Evolutionary conservation across 2,888 invertebrate species (phyloP).

Genomic region (Amblyjoppa fuscipennis): DNA sequence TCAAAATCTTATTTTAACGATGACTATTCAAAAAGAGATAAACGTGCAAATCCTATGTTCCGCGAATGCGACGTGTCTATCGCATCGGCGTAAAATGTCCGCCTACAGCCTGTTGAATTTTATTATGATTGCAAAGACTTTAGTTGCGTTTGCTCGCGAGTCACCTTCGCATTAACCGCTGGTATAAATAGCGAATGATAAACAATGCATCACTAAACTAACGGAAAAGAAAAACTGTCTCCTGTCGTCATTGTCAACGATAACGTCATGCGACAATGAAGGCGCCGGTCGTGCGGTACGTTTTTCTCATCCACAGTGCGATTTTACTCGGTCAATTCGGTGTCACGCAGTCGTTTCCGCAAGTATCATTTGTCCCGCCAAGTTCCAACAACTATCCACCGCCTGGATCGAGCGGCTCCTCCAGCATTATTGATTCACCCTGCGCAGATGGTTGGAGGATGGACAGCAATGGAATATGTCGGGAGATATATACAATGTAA

Average conservation of each 20-base stretch:
- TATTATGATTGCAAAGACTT: background rate
- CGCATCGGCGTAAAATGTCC: background rate
- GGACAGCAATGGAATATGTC: background rate
- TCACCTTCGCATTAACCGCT: background rate
- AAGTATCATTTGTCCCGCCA: background rate
- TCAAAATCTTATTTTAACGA: no score
- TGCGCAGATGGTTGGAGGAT: background rate
- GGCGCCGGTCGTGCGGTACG: background rate
- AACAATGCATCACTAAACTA: background rate
- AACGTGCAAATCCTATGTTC: background rate
- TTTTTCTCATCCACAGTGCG: background rate
- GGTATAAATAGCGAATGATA: background rate
- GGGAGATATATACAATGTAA: background rate
- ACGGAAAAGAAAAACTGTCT: background rate
- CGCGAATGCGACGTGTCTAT: background rate
- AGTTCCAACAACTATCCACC: background rate
- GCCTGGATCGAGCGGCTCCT: no score
- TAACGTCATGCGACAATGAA: background rate
- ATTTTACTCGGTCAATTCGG: background rate
- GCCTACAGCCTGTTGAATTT: background rate
- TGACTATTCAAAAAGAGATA: background rate
- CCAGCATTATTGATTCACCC: no score
- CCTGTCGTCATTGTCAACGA: background rate
- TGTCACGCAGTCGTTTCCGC: background rate
- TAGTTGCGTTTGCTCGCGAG: no score